A percentile compares a stretch with the other conserved stretches of the same genome.
phyloP scores from a whole-genome alignment of 2,797 vertebrate species.

The Orientallactaga sibirica region DNA sequence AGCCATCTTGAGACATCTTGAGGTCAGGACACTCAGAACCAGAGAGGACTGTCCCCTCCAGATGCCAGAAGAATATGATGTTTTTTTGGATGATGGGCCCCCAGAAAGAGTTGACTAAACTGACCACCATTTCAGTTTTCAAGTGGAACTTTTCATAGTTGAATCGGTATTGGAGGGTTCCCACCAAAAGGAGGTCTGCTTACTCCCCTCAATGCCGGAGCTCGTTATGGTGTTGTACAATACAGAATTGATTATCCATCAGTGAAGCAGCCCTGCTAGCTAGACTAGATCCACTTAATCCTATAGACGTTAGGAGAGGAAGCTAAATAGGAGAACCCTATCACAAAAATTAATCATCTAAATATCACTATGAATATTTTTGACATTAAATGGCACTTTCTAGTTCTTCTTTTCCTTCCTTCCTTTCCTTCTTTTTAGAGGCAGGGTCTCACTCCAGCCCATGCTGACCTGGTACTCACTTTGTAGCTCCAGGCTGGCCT shows the following conservation, averaged over 20 bases:
- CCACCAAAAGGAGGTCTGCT: not conserved
- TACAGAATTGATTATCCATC: not conserved
- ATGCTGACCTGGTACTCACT: too few species aligned
- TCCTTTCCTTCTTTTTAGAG: too few species aligned
- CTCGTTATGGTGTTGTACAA: not conserved
- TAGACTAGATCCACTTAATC: not conserved
- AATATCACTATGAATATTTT: not conserved
- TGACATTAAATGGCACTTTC: not conserved
- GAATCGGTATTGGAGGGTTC: not conserved
- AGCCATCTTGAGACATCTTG: not conserved
- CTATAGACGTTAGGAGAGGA: not conserved
- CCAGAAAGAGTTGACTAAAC: not conserved
- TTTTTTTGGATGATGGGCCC: not conserved
- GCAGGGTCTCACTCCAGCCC: too few species aligned
- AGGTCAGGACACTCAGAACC: not conserved
- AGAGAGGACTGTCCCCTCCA: not conserved
- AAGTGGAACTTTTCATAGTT: not conserved
- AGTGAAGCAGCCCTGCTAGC: not conserved
- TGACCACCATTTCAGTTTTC: slow-evolving; percentile 30
- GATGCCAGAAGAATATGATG: not conserved
- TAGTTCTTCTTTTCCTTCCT: not conserved
- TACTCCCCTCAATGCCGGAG: not conserved
- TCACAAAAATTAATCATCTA: not conserved
- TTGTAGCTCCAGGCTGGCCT: too few species aligned
- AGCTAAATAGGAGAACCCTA: not conserved